Evolutionary conservation across 1,140 invertebrate genomes (phyloP), one percentile per base, ranked within the genome.

Genomic region (Dendrolimus kikuchii): DNA sequence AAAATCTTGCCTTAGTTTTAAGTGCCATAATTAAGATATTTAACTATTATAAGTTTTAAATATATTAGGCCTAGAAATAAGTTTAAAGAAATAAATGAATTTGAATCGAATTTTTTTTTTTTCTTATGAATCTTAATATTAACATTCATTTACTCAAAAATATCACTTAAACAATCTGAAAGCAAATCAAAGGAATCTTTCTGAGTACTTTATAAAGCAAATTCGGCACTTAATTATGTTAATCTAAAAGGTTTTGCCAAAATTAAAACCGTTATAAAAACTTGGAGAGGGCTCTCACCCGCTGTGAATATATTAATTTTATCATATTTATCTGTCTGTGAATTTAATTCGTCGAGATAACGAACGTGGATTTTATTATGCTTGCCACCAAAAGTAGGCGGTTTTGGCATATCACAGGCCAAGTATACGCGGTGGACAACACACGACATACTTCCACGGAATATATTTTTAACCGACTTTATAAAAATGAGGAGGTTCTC

Each of bases 291-390:
- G 44, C 43, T 51, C 51, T 53, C 47, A 46, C 51, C 38, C 41
- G 39, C 44, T 45, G 51, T 54, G 59, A 61, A 61, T 61, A 61
- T 61, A 50, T 61, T 61, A 61, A 61, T 53, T 38, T 55, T 57
- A 55, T 60, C 42, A 53, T 54, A 53, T 60, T 60, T 52, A 60
- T 60, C 53, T 55, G 38, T 38, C 44, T 50, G 37, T 49, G 46
- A 50, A 54, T 54, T 56, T 61, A 57, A 61, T 61, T 61, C 51
- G 41, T 10, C 40, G 9, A 49, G 57, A 59, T 59, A 59, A 59
- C 40, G 37, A 39, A 47, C 50, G 8, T 39, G 23, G 23, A 23
- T 3, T 23, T 23, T 23, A 23, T 23, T 23, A 23, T 23, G 23
- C 23, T 23, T 23, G 23, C 23, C 23, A 23, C 23, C 23, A 23